Conservation (phyloP, 2,113 vertebrate species). For the Delphinus delphis region DNA sequence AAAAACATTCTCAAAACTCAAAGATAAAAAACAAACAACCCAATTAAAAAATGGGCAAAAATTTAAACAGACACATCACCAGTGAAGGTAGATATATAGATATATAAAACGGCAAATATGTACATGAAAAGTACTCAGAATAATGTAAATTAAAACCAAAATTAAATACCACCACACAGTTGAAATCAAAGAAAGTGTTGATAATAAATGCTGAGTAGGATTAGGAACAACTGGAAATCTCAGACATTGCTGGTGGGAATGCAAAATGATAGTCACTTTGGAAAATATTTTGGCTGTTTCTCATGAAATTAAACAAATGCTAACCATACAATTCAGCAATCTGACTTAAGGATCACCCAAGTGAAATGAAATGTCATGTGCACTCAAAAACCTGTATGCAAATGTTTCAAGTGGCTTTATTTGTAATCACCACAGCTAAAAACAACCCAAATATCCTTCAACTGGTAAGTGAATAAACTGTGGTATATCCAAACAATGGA, state of each 20-base stretch:
- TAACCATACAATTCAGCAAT: background rate
- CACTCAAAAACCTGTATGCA: background rate
- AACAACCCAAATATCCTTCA: background rate
- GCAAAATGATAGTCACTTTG: background rate
- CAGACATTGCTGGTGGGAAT: background rate
- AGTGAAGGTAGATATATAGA: background rate
- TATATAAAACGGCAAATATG: background rate
- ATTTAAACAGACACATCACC: background rate
- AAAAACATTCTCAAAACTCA: background rate
- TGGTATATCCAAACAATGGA: background rate
- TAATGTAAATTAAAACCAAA: background rate
- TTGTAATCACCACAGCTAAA: background rate
- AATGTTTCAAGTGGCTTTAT: background rate
- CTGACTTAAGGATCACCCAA: background rate
- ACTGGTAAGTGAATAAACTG: background rate
- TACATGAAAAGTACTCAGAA: background rate
- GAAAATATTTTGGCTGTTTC: background rate
- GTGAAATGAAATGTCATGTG: background rate
- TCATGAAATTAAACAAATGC: background rate
- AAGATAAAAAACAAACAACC: background rate
- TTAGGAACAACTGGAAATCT: background rate
- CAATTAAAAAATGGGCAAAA: background rate
- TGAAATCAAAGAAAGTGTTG: slow-evolving; percentile 3
- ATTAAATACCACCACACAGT: background rate
- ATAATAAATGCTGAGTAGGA: background rate